These are phyloP conservation scores for Brachionus rotundiformis DNA, from an alignment of 1,140 invertebrate species.

Conservation along the genomic window DNA sequence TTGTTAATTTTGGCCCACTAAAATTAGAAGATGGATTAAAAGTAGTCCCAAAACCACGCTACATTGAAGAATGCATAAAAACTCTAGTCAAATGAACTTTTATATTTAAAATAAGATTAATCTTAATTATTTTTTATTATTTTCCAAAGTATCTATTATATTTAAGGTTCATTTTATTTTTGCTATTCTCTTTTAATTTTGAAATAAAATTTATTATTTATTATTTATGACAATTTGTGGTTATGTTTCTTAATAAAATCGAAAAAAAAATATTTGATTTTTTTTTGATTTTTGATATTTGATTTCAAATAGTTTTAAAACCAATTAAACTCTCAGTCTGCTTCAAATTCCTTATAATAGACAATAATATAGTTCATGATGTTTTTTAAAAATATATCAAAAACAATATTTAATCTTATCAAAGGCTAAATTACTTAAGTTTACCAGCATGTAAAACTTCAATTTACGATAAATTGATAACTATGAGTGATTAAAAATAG, in stretches of 20 bases:
- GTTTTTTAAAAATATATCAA: too few relatives aligned
- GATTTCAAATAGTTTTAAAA: too few relatives aligned
- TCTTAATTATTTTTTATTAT: neutral
- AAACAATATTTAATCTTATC: too few relatives aligned
- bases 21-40: slow-evolving; percentile 11
- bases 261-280: neutral
- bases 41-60: slow-evolving; percentile 25
- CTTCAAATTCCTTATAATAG: too few relatives aligned
- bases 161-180: slow-evolving; percentile 7
- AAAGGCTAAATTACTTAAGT: too few relatives aligned
- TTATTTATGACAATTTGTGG: neutral
- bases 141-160: neutral
- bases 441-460: too few relatives aligned
- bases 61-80: slow-evolving; percentile 33
- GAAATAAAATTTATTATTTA: neutral
- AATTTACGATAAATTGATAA: too few relatives aligned
- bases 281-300: neutral
- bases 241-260: neutral
- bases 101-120: neutral
- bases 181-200: neutral
- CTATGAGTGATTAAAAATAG: too few relatives aligned
- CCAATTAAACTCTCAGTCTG: too few relatives aligned
- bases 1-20: slow-evolving; percentile 20
- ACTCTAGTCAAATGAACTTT: neutral
- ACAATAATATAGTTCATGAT: too few relatives aligned